These are phyloP conservation scores for Thermophis baileyi DNA, from an alignment of 2,113 vertebrate genomes.

Conservation along the genomic window DNA sequence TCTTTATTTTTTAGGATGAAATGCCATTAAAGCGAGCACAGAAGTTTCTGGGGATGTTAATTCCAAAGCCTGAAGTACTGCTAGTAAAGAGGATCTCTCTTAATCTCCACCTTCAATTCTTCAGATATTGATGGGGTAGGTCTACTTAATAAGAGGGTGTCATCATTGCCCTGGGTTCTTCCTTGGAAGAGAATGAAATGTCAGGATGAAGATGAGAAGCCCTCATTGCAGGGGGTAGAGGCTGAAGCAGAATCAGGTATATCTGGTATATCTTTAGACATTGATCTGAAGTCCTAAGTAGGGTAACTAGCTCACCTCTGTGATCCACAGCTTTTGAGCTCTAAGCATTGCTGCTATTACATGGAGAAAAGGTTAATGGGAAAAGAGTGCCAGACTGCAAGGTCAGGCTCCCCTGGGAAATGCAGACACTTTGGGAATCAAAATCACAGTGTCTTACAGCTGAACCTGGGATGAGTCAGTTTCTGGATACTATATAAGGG, in stretches of 20 bases:
- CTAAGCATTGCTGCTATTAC: neutral
- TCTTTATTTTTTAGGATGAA: neutral
- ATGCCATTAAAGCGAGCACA: neutral
- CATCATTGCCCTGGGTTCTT: neutral
- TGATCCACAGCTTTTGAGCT: neutral
- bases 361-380: neutral
- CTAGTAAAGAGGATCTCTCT: neutral
- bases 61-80: neutral
- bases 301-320: neutral
- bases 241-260: neutral
- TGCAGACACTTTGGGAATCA: neutral
- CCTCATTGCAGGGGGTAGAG: neutral
- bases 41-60: neutral
- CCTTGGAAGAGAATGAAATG: neutral
- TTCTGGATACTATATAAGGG: neutral
- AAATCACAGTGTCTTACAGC: neutral
- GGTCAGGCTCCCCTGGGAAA: neutral
- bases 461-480: neutral
- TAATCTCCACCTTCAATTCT: neutral
- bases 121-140: neutral
- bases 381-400: neutral
- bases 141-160: neutral
- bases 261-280: neutral
- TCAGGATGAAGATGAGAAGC: neutral
- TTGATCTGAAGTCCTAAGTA: neutral